Conservation (phyloP, 2,888 invertebrate species). For the Automeris io region DNA sequence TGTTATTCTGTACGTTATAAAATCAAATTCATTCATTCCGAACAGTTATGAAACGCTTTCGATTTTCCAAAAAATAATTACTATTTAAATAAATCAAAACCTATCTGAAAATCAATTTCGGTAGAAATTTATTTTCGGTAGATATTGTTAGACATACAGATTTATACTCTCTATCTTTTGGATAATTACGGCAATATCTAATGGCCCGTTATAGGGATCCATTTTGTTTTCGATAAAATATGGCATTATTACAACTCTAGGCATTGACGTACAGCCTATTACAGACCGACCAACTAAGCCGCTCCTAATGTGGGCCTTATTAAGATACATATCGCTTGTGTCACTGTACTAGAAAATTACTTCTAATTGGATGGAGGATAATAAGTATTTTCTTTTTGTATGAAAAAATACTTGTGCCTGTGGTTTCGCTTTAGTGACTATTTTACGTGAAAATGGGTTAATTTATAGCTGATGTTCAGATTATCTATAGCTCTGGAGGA, state of each 20-base stretch:
- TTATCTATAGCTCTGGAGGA: too few relatives aligned
- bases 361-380: conserved; percentile 14
- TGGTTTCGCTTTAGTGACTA: too few relatives aligned
- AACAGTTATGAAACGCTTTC: too few relatives aligned
- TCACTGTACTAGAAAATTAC: conserved; percentile 9
- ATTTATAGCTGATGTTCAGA: too few relatives aligned
- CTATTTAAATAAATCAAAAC: too few relatives aligned
- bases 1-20: conserved; percentile 10
- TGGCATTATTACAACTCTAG: conserved; percentile 9
- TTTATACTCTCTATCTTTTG: conserved; percentile 1
- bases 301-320: conserved; percentile 6
- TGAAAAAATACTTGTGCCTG: too few relatives aligned
- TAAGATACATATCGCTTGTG: conserved; percentile 1
- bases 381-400: too few relatives aligned
- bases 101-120: too few relatives aligned
- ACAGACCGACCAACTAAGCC: conserved; percentile 4
- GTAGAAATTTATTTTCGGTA: too few relatives aligned
- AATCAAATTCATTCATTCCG: conserved; percentile 26
- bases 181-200: conserved; percentile 6
- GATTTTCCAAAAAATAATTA: too few relatives aligned
- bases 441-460: too few relatives aligned
- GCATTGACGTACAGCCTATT: conserved; percentile 8
- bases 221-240: conserved; percentile 6
- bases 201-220: conserved; percentile 8
- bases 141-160: too few relatives aligned